Percentiles rank a stretch among this genome's conserved stretches.
Evolutionary conservation across 2,113 vertebrate genomes (phyloP).

Genomic region (Alexandromys fortis): DNA sequence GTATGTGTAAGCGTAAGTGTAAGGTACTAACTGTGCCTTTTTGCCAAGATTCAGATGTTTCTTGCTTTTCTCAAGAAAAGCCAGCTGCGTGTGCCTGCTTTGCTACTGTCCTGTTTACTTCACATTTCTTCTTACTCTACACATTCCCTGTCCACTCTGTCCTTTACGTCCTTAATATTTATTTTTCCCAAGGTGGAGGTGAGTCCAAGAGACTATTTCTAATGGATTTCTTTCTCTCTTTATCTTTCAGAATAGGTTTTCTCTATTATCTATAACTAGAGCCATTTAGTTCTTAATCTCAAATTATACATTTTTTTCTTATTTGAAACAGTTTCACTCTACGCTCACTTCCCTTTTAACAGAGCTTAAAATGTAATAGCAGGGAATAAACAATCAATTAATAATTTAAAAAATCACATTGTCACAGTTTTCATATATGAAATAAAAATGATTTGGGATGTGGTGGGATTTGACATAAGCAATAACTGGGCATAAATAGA

Average conservation of each 20-base stretch:
- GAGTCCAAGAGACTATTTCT: neutral
- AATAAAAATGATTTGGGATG: neutral
- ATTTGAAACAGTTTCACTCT: neutral
- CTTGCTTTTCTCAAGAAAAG: neutral
- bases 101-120: neutral
- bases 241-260: neutral
- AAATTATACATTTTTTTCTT: neutral
- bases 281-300: neutral
- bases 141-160: neutral
- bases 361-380: neutral
- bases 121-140: rapidly evolving
- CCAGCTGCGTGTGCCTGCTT: rapidly evolving
- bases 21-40: neutral
- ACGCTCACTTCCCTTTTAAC: neutral
- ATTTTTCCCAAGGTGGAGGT: neutral
- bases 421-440: neutral
- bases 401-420: neutral
- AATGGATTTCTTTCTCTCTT: neutral
- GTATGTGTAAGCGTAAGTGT: neutral
- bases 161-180: neutral
- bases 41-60: neutral
- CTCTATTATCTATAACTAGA: neutral
- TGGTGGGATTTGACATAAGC: neutral
- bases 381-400: neutral
- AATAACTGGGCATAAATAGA: neutral